Evolutionary conservation across 2,888 invertebrate species (phyloP).

Genomic region (Sinelater perroti): DNA sequence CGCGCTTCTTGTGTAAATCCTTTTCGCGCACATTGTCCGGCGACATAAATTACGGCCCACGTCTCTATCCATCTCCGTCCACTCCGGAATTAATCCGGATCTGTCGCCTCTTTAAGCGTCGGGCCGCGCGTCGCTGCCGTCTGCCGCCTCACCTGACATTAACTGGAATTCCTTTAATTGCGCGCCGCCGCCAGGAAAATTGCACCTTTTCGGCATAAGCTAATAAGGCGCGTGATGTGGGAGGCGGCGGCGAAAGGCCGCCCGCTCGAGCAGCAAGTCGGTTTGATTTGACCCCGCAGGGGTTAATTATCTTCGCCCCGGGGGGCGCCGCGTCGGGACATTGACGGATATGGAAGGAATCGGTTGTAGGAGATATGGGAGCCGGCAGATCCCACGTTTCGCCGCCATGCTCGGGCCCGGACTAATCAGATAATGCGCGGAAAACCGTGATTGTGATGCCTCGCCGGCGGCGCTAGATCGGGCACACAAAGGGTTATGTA

Average conservation of each 20-base stretch:
- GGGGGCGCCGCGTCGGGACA: conserved; percentile 43
- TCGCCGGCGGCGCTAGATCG: background rate
- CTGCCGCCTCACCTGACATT: conserved; percentile 8
- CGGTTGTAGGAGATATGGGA: conserved; percentile 19
- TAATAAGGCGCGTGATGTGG: conserved; percentile 23
- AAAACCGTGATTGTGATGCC: conserved; percentile 15
- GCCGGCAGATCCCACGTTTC: background rate
- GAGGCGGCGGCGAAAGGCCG: conserved; percentile 27
- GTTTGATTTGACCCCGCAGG: conserved; percentile 50
- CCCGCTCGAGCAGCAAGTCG: conserved; percentile 33
- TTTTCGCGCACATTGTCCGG: conserved; percentile 28
- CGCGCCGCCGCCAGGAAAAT: conserved; percentile 18
- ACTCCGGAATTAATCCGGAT: conserved; percentile 22
- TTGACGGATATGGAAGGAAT: conserved; percentile 39
- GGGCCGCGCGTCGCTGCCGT: conserved; percentile 14
- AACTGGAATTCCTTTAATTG: conserved; percentile 22
- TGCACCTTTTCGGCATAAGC: conserved; percentile 29
- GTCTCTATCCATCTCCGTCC: conserved; percentile 16
- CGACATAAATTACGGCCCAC: conserved; percentile 32
- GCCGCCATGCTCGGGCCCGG: conserved; percentile 1
- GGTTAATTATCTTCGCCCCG: conserved; percentile 52
- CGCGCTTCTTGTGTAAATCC: conserved; percentile 31
- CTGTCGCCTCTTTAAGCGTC: conserved; percentile 15
- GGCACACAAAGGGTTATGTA: background rate
- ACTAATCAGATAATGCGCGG: conserved; percentile 7